These are phyloP conservation scores for Euphydryas editha DNA, from an alignment of 2,888 invertebrate genomes.

Conservation along the genomic window DNA sequence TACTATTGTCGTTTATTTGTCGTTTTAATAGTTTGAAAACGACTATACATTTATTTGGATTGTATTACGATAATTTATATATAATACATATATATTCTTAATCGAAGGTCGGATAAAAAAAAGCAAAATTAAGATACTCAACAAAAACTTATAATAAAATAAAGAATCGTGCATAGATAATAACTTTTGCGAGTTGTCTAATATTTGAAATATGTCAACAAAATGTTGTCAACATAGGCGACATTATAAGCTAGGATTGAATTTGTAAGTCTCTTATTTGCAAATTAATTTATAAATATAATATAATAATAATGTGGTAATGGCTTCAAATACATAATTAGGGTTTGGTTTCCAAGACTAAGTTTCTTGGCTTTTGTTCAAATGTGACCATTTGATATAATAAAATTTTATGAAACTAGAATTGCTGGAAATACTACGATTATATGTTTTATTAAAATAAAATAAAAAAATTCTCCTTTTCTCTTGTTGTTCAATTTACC, in stretches of 20 bases:
- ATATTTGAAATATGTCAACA: background rate
- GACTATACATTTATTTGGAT: no score
- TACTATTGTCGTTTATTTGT: no score
- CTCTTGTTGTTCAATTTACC: no score
- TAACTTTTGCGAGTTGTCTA: background rate
- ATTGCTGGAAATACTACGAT: no score
- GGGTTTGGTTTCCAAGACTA: background rate
- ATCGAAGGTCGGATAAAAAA: constrained; percentile 14
- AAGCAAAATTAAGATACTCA: constrained; percentile 17
- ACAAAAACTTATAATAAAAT: constrained; percentile 14
- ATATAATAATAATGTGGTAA: background rate
- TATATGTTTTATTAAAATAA: no score
- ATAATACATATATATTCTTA: no score
- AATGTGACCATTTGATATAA: no score
- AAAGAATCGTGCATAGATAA: constrained; percentile 5
- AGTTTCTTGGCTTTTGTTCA: background rate
- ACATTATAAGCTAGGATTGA: background rate
- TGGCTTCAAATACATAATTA: background rate
- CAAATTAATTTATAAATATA: background rate
- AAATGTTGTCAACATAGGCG: background rate
- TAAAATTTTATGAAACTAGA: no score
- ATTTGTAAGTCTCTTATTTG: background rate
- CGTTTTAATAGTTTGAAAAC: no score
- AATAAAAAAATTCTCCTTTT: no score
- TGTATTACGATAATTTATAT: no score